Evolutionary conservation across 2,797 vertebrate species (phyloP).

Genomic region (Hippocampus kuda): DNA sequence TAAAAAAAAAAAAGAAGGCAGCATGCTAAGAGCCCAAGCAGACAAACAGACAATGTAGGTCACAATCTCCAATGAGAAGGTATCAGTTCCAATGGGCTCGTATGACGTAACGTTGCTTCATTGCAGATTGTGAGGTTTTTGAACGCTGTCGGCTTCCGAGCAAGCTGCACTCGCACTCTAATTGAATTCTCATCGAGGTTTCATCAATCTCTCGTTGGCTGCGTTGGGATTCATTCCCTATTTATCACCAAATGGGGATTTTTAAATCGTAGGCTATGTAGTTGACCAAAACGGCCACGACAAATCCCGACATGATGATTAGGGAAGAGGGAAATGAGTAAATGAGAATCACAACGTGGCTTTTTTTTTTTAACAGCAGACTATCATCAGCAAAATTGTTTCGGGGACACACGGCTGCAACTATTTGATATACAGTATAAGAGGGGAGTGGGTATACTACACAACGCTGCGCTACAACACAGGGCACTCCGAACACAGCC

Average conservation of each 20-base stretch:
- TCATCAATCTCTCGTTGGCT: not conserved
- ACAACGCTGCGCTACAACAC: too few relatives aligned
- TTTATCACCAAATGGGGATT: not conserved
- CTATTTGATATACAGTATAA: too few relatives aligned
- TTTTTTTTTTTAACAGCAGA: too few relatives aligned
- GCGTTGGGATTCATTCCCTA: not conserved
- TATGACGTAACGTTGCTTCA: constrained; percentile 17
- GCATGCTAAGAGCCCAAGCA: not conserved
- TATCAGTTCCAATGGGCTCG: constrained; percentile 5
- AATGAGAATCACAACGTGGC: too few relatives aligned
- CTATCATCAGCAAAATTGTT: too few relatives aligned
- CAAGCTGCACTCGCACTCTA: constrained; percentile 16
- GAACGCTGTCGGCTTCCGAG: constrained; percentile 36
- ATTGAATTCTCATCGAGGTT: not conserved
- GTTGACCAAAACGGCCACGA: too few relatives aligned
- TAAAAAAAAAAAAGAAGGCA: not conserved
- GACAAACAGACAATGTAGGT: constrained; percentile 23
- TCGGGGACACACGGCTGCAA: too few relatives aligned
- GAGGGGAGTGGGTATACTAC: too few relatives aligned
- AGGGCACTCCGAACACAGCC: not conserved
- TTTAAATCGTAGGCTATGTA: not conserved
- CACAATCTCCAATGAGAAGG: constrained; percentile 54
- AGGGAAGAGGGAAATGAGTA: too few relatives aligned
- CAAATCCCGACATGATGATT: too few relatives aligned
- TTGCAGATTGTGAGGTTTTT: constrained; percentile 62